A percentile compares a stretch with the other conserved stretches of the same genome.
phyloP scores from a whole-genome alignment of 2,888 invertebrate genomes.

The Pheosia tremula region DNA sequence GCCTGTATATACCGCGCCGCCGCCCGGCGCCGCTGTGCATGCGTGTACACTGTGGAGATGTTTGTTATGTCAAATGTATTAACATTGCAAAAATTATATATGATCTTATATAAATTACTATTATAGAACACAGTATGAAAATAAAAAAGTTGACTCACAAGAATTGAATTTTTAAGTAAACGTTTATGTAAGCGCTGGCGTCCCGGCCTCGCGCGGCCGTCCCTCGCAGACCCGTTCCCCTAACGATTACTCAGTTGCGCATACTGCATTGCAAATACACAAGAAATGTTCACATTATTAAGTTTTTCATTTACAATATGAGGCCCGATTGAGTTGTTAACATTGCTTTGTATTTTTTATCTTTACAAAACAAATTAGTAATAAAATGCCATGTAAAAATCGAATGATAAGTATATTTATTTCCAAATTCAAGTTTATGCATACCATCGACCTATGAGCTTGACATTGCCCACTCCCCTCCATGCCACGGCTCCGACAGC shows the following conservation, averaged over 20 bases:
- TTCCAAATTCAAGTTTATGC: slow-evolving; percentile 2
- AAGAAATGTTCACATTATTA: slow-evolving; percentile 74
- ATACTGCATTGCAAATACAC: slow-evolving; percentile 76
- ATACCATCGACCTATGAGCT: not conserved
- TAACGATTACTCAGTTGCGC: slow-evolving; percentile 64
- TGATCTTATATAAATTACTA: slow-evolving; percentile 84
- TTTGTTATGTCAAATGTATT: slow-evolving; percentile 84
- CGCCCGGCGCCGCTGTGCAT: slow-evolving; percentile 60
- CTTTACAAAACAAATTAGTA: slow-evolving; percentile 6
- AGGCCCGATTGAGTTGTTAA: slow-evolving; percentile 37
- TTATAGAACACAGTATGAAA: slow-evolving; percentile 84
- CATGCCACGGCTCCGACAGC: not conserved
- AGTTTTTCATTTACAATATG: slow-evolving; percentile 70
- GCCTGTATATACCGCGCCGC: slow-evolving; percentile 62
- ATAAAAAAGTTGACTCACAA: slow-evolving; percentile 83
- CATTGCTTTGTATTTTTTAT: slow-evolving; percentile 15
- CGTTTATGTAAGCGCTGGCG: slow-evolving; percentile 65
- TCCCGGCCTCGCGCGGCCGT: slow-evolving; percentile 46
- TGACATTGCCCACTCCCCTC: slow-evolving; percentile 8
- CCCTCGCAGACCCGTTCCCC: slow-evolving; percentile 43
- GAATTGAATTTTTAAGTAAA: slow-evolving; percentile 79
- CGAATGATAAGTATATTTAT: slow-evolving; percentile 6
- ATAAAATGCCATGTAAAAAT: slow-evolving; percentile 10
- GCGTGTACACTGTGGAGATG: slow-evolving; percentile 81
- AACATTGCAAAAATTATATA: slow-evolving; percentile 84